Percentiles rank a stretch among this genome's conserved stretches.
These are phyloP conservation scores for Polyodon spathula DNA, from an alignment of 2,113 vertebrate genomes.

Conservation along the genomic window DNA sequence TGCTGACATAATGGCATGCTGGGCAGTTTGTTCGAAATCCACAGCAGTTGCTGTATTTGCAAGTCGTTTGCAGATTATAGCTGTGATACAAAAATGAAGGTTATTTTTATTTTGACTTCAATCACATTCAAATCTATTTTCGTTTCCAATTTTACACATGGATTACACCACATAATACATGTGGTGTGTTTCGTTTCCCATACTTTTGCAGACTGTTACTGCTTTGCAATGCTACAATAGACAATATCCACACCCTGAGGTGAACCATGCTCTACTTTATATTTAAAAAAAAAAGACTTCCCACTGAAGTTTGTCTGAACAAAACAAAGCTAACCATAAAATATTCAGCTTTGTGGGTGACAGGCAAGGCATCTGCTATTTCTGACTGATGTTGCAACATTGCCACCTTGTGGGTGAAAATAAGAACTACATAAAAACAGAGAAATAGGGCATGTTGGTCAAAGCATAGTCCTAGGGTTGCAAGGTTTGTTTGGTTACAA, in stretches of 20 bases:
- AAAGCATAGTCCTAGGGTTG: no score
- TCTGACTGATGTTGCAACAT: conserved; percentile 34
- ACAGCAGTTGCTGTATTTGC: no score
- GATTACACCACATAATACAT: conserved; percentile 35
- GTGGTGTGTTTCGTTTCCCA: conserved; percentile 29
- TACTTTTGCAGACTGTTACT: conserved; percentile 37
- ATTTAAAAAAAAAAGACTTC: no score
- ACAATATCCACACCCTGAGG: conserved; percentile 49
- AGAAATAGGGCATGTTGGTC: no score
- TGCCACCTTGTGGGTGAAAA: conserved; percentile 49
- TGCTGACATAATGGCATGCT: no score
- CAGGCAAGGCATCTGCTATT: conserved; percentile 38
- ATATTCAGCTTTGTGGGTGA: conserved; percentile 29
- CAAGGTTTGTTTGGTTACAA: no score
- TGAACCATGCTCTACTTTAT: conserved; percentile 43
- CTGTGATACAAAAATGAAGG: neutral
- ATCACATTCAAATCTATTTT: neutral
- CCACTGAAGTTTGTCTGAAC: conserved; percentile 39
- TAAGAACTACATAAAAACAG: no score
- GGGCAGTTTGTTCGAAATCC: no score
- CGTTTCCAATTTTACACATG: conserved; percentile 18
- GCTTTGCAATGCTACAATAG: conserved; percentile 40
- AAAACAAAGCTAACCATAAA: conserved; percentile 40
- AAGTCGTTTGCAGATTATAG: no score
- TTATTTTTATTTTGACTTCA: neutral